A percentile compares a stretch with the other conserved stretches of the same genome.
Evolutionary conservation across 64 coral and sea anemone genomes (phyloP).

Genomic region (Actinia equina): DNA sequence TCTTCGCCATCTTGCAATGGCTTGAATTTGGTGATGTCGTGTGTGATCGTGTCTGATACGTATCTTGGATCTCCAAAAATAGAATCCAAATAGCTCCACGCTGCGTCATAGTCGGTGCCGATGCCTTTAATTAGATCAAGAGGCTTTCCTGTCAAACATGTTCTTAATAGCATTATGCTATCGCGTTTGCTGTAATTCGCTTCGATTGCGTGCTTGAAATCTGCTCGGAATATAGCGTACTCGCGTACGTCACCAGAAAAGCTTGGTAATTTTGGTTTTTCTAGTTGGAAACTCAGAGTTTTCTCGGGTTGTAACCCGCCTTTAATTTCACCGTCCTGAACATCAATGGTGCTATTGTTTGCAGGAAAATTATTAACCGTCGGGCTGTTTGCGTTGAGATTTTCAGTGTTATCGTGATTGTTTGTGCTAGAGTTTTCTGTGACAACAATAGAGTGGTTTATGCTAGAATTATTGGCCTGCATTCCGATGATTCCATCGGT

Average conservation of each 20-base stretch:
- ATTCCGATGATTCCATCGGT: neutral
- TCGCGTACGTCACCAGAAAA: conserved; percentile 14
- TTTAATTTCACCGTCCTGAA: too few relatives aligned
- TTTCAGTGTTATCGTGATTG: neutral
- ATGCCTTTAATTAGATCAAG: conserved; percentile 48
- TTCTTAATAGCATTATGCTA: neutral
- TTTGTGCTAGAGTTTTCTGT: too few relatives aligned
- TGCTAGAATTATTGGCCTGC: neutral
- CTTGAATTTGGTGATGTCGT: conserved; percentile 36
- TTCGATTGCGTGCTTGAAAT: conserved; percentile 35
- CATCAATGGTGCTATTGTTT: too few relatives aligned
- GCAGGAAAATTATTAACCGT: too few relatives aligned
- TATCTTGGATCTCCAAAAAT: conserved; percentile 39
- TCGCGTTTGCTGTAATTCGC: conserved; percentile 26
- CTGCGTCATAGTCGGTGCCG: conserved; percentile 31
- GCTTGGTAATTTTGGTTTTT: conserved; percentile 30
- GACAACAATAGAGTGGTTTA: too few relatives aligned
- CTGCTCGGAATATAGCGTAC: conserved; percentile 16
- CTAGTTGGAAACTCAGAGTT: conserved; percentile 16
- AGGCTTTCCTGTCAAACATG: conserved; percentile 35
- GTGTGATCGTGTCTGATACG: conserved; percentile 37
- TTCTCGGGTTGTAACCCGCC: neutral
- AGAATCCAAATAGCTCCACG: conserved; percentile 50
- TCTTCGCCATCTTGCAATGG: conserved; percentile 27
- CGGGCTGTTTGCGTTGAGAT: neutral